Base-by-base conservation (phyloP, 2,888 invertebrate species). In the Trissoscelio sp. region DNA sequence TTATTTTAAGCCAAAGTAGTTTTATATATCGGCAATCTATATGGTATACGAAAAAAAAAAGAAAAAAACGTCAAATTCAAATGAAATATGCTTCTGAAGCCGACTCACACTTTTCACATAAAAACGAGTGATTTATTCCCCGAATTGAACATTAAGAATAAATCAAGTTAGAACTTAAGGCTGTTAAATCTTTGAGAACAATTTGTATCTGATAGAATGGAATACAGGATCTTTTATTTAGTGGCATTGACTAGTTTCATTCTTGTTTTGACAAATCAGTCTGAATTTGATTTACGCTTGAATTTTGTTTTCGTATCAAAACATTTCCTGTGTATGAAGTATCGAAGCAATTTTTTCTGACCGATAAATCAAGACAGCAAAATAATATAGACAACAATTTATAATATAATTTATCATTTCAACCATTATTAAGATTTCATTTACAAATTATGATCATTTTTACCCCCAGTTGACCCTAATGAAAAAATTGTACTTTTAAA, bases 151-250 rank as follows among this genome's bases (percentile, higher is more conserved):
- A 20, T 31, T 31, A 31, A 14, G 46, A 22, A 62, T 46, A 62
- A 62, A 62, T 46, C 62, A 62, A 46, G 12, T 46, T 46, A 31
- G 11, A 22, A 58, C 11, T 39, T 58, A 14, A 34, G 31, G 9
- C 18, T 3, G 9, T 37, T 39, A 42, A 42, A 46, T 62, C 39
- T 28, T 28, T 1, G 28, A 24, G 44, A 24, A 46, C 18, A 62
- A 31, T 62, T 62, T 46, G 14, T 31, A 62, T 46, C n/a, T 46
- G 62, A 62, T 62, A 62, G 44, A 28, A 24, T 34, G 62, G 46
- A 62, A 34, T 20, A 11, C 22, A 5, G 9, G n/a, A 14, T 20
- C 6, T 42, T 34, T 58, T 7, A 39, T 22, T 14, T 34, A 6
- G 14, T 24, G 11, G 24, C 6, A 2, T 34, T 37, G 55, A 1